Evolutionary conservation across 2,113 vertebrate genomes (phyloP).

Genomic region (Megaleporinus macrocephalus): DNA sequence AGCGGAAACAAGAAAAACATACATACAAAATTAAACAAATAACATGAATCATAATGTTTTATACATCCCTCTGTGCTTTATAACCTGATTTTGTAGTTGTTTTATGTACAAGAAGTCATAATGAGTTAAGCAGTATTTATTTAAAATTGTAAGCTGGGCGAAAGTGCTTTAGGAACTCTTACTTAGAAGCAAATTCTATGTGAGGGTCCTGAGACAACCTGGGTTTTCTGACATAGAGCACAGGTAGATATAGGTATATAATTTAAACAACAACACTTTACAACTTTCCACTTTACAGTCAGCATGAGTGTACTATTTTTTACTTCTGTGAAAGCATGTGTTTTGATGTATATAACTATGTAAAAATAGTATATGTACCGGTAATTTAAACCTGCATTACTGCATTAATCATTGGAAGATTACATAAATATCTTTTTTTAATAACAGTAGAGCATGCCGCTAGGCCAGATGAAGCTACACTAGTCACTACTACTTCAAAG

Average conservation of each 20-base stretch:
- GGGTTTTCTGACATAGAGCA: not conserved
- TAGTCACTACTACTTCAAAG: no score
- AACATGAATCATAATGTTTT: not conserved
- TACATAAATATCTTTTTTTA: no score
- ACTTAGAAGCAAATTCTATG: not conserved
- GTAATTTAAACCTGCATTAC: no score
- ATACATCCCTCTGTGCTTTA: slow-evolving; percentile 5
- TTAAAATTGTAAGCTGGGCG: not conserved
- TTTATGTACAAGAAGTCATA: not conserved
- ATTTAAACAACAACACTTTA: not conserved
- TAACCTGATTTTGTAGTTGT: not conserved
- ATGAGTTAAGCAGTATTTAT: not conserved
- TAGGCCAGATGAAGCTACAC: no score
- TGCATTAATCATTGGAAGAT: no score
- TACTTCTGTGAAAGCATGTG: not conserved
- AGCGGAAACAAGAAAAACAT: not conserved
- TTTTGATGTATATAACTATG: not conserved
- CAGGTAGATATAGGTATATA: not conserved
- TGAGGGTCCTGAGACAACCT: not conserved
- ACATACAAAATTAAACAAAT: not conserved
- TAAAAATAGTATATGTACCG: no score
- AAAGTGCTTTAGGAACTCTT: slow-evolving; percentile 2
- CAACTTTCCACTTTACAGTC: not conserved
- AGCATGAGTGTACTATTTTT: not conserved
- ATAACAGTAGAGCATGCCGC: no score